Evolutionary conservation across 2,797 vertebrate genomes (phyloP).

Genomic region (Alauda arvensis): DNA sequence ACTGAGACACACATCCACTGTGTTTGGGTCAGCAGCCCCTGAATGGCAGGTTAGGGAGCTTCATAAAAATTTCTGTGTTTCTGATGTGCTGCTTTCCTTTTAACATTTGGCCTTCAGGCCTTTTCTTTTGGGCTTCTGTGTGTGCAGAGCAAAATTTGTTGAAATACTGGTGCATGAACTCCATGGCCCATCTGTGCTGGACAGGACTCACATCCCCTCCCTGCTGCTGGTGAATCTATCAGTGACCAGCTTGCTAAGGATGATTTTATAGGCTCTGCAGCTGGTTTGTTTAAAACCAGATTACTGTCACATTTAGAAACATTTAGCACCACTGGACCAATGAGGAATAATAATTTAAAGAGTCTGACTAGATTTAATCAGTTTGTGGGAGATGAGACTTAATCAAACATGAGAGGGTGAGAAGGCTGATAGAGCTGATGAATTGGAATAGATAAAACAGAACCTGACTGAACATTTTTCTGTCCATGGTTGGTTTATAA

Average conservation of each 20-base stretch:
- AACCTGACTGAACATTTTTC: not conserved
- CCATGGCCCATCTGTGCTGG: not conserved
- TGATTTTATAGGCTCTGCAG: slow-evolving; percentile 45
- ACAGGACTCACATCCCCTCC: not conserved
- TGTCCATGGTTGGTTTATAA: not conserved
- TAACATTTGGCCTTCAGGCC: not conserved
- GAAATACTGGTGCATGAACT: not conserved
- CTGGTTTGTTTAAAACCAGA: slow-evolving; percentile 55
- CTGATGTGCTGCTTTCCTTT: not conserved
- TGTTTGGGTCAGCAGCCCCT: not conserved
- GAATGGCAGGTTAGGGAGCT: not conserved
- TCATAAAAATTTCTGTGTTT: fast-evolving
- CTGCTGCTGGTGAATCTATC: slow-evolving; percentile 20
- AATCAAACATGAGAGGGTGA: slow-evolving; percentile 10
- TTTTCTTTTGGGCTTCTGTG: not conserved
- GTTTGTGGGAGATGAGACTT: slow-evolving; percentile 37
- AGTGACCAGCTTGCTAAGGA: not conserved
- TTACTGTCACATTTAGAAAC: slow-evolving; percentile 49
- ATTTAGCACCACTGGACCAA: slow-evolving; percentile 30
- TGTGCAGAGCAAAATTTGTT: not conserved
- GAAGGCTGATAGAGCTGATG: slow-evolving; percentile 9
- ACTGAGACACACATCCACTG: fast-evolving
- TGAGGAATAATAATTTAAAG: slow-evolving; percentile 33
- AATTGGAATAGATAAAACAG: not conserved
- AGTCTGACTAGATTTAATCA: slow-evolving; percentile 31